Percentiles rank a stretch among this genome's conserved stretches.
Conservation (phyloP, 2,797 vertebrate species). For the Nothura maculosa region DNA sequence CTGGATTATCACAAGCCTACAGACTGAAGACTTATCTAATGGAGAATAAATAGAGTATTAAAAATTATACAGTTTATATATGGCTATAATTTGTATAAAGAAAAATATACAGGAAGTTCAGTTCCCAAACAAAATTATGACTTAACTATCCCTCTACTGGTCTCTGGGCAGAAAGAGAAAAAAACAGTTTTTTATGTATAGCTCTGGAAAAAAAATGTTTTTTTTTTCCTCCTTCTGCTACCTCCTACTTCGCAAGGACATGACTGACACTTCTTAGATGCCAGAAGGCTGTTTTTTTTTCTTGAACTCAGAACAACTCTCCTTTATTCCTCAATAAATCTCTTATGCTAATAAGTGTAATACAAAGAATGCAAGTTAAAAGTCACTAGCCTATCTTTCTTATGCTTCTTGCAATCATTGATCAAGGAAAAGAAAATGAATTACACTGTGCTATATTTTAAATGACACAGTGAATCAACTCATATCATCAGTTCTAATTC, state of each 20-base stretch:
- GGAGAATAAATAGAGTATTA: neutral
- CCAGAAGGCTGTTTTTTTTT: neutral
- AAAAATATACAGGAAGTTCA: neutral
- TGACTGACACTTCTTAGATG: neutral
- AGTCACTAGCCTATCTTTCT: constrained; percentile 11
- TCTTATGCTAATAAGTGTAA: neutral
- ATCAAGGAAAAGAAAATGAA: constrained; percentile 10
- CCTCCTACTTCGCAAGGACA: neutral
- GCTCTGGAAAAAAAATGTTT: neutral
- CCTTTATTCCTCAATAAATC: constrained; percentile 10
- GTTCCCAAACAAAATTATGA: neutral
- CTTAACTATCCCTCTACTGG: neutral
- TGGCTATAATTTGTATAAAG: neutral
- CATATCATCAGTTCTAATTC: constrained; percentile 73
- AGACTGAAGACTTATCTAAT: neutral
- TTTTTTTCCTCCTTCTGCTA: neutral
- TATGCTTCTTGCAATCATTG: constrained; percentile 15
- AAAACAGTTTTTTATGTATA: neutral
- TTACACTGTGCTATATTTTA: constrained; percentile 62
- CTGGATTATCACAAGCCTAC: neutral
- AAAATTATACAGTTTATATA: neutral
- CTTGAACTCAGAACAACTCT: neutral
- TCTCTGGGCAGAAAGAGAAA: neutral
- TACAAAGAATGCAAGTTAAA: neutral
- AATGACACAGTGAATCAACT: constrained; percentile 60